phyloP scores from a whole-genome alignment of 2,113 vertebrate genomes.

The Nothoprocta perdicaria region DNA sequence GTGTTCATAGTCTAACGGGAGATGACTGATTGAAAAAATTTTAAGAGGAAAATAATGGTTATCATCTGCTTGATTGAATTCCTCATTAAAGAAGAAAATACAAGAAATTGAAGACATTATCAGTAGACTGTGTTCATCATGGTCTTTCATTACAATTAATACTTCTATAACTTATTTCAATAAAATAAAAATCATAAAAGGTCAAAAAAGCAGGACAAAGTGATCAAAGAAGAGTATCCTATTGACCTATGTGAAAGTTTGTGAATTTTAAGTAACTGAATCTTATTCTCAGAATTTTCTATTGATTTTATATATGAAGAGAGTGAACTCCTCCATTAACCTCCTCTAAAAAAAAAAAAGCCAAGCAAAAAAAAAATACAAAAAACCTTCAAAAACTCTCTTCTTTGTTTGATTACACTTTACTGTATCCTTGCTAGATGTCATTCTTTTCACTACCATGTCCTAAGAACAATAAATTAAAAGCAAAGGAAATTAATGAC shows the following conservation, averaged over 20 bases:
- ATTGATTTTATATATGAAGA: not conserved
- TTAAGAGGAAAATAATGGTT: not conserved
- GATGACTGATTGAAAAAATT: not conserved
- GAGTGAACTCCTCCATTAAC: not conserved
- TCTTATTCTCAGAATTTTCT: not conserved
- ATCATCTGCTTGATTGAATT: not conserved
- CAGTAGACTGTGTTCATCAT: not conserved
- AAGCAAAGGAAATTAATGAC: not conserved
- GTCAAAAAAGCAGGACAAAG: not conserved
- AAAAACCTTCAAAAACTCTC: too few species aligned
- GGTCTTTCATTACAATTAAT: not conserved
- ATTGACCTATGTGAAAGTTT: not conserved
- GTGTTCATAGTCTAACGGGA: not conserved
- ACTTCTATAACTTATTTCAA: not conserved
- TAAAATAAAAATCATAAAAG: not conserved
- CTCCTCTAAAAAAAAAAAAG: not conserved
- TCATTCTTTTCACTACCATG: not conserved
- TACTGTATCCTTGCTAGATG: not conserved
- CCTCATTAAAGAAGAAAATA: not conserved
- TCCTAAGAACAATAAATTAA: not conserved
- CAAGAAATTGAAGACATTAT: not conserved
- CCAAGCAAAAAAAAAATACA: rapidly evolving
- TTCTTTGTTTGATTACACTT: not conserved
- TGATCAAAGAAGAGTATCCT: not conserved
- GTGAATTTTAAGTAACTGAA: not conserved